Percentiles rank a stretch among this genome's conserved stretches.
These are phyloP conservation scores for Actias luna DNA, from an alignment of 2,888 invertebrate species.

Conservation along the genomic window DNA sequence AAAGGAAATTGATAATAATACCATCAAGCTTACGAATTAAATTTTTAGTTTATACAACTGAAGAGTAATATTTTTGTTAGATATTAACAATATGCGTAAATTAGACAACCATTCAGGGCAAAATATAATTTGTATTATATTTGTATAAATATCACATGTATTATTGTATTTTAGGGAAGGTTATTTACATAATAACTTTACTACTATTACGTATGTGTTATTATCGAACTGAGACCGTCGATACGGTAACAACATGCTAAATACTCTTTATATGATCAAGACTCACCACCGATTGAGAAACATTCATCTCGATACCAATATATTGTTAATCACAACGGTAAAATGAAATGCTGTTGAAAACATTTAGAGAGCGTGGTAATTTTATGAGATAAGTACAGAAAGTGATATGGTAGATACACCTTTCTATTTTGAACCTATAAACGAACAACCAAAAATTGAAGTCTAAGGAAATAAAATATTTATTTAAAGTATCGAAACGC, in stretches of 20 bases:
- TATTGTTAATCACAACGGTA: neutral
- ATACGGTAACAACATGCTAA: neutral
- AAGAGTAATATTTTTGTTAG: too few species aligned
- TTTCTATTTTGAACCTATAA: slow-evolving; percentile 4
- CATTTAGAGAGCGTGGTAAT: slow-evolving; percentile 12
- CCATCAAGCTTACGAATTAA: too few species aligned
- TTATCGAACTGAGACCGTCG: neutral
- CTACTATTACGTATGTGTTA: neutral
- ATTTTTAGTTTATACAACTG: too few species aligned
- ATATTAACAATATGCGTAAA: too few species aligned
- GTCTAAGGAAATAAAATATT: neutral
- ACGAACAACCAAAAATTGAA: neutral
- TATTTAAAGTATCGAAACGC: neutral
- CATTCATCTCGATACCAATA: neutral
- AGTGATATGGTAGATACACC: slow-evolving; percentile 6
- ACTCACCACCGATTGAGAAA: neutral
- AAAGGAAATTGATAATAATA: too few species aligned
- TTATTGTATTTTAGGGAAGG: too few species aligned
- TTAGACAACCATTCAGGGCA: too few species aligned
- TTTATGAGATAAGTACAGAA: slow-evolving; percentile 4
- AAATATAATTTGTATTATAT: too few species aligned
- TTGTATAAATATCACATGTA: too few species aligned
- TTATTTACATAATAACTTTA: too few species aligned
- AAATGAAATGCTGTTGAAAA: slow-evolving; percentile 11
- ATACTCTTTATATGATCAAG: neutral